Conservation (phyloP, 2,113 vertebrate species). For the Pedionomus torquatus region DNA sequence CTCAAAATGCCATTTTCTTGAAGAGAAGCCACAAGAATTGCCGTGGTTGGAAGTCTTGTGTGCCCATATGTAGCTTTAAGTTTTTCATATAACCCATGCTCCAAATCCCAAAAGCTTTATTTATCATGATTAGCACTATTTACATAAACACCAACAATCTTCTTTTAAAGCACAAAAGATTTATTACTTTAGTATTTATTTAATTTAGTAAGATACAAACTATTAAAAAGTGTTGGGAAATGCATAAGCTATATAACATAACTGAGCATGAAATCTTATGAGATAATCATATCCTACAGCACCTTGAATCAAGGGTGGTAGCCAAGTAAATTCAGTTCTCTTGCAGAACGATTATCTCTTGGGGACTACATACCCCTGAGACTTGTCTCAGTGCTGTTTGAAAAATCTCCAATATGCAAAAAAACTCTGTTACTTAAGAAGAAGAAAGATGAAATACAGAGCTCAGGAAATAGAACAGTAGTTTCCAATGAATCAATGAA, state of each 20-base stretch:
- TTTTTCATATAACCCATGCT: background rate
- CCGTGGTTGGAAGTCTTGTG: background rate
- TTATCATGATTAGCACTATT: background rate
- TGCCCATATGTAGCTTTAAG: background rate
- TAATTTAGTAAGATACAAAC: background rate
- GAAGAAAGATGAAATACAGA: background rate
- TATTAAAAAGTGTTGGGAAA: background rate
- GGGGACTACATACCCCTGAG: background rate
- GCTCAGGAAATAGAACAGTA: background rate
- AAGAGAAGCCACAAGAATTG: background rate
- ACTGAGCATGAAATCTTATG: background rate
- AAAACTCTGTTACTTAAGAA: background rate
- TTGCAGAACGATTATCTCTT: background rate
- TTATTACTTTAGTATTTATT: background rate
- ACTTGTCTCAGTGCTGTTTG: background rate
- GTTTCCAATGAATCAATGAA: background rate
- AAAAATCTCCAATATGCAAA: background rate
- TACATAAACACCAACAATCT: background rate
- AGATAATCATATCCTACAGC: background rate
- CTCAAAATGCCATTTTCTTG: background rate
- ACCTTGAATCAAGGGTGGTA: background rate
- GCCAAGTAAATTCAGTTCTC: background rate
- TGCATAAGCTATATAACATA: background rate
- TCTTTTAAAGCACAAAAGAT: background rate
- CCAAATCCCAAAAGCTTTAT: background rate